Conservation (phyloP, 2,113 vertebrate genomes). For the Dunckerocampus dactyliophorus region DNA sequence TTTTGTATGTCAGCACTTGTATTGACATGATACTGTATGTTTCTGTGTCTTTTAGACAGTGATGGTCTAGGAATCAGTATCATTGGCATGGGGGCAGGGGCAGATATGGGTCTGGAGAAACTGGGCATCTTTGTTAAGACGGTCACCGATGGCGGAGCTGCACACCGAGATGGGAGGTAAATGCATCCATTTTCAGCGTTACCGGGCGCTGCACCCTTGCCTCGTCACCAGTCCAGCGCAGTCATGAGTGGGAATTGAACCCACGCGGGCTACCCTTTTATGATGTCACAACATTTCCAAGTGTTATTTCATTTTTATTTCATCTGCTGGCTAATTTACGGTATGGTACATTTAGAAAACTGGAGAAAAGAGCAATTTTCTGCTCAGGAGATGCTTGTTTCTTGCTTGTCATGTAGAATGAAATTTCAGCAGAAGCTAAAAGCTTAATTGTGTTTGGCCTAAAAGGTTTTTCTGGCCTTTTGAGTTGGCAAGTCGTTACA, state of each 20-base stretch:
- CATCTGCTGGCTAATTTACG: no score
- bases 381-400: not conserved
- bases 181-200: no score
- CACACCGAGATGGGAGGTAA: slow-evolving; percentile 84
- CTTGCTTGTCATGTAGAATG: not conserved
- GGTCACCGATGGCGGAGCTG: slow-evolving; percentile 88
- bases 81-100: slow-evolving; percentile 94
- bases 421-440: not conserved
- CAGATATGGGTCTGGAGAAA: slow-evolving; percentile 95
- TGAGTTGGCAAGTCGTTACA: not conserved
- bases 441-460: slow-evolving; percentile 2
- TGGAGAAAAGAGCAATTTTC: not conserved
- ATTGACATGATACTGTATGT: not conserved
- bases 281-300: no score
- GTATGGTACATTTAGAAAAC: not conserved
- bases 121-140: slow-evolving; percentile 97
- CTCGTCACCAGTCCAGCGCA: no score
- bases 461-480: not conserved
- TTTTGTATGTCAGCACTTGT: not conserved
- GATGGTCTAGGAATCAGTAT: slow-evolving; percentile 95
- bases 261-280: no score
- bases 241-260: no score
- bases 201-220: no score
- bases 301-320: no score
- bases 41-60: slow-evolving; percentile 68